Evolutionary conservation across 2,113 vertebrate genomes (phyloP), one percentile per base, ranked within the genome.

Genomic region (Hemiprocne comata): DNA sequence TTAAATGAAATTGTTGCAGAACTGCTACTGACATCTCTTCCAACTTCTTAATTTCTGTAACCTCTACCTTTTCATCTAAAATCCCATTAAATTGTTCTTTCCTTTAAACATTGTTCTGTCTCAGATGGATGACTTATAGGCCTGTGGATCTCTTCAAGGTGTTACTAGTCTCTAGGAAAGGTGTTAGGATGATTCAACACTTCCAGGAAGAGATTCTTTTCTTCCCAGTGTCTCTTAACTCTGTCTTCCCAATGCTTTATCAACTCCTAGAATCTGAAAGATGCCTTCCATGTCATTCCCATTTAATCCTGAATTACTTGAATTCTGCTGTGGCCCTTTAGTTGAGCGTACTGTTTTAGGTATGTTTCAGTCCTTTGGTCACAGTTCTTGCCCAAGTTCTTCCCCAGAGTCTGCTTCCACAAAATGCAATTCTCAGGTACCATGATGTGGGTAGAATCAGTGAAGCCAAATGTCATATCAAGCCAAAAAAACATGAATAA

Each of bases 341-440:
- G 16, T 57, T 0, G 1, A 57, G 24, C 0, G 0, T 50, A 65
- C 20, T 34, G 1, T 42, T 34, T 54, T 46, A 75, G 14, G 7
- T 64, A 9, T 28, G 8, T 7, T 65, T 79, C 54, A 40, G 33
- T 67, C 40, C 10, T 87, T 57, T 57, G 26, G 20, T 83, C 38
- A 42, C 17, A 62, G 51, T 15, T 86, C 60, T 77, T n/a, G 28
- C 36, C 21, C 40, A 13, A 74, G 19, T 19, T 80, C n/a, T 76
- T 84, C 7, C 17, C 5, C 11, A 70, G 46, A 54, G 29, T 36
- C 28, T 62, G 21, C 11, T 88, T 69, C 58, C 50, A 61, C 38
- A 90, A 83, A 92, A 57, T 34, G 17, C 24, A 62, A 23, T 83
- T 91, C 58, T 51, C 44, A 26, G 54, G 38, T 79, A n/a, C 21